Percentiles rank a stretch among this genome's conserved stretches.
phyloP scores from a whole-genome alignment of 2,113 vertebrate genomes.

The Bucco capensis region DNA sequence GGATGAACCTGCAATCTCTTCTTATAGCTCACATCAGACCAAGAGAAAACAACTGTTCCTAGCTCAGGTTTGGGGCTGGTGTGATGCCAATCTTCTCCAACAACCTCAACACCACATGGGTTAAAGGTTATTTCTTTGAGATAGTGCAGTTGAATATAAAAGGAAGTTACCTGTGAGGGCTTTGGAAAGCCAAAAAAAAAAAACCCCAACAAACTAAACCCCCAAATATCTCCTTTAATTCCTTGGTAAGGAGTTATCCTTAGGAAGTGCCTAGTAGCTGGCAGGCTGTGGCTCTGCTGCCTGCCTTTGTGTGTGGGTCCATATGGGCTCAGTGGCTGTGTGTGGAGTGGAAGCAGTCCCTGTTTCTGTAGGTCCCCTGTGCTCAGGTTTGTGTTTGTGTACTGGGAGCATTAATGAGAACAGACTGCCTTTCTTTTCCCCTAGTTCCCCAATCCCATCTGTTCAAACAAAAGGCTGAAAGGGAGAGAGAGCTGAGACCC shows the following conservation, averaged over 20 bases:
- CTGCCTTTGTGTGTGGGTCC: conserved; percentile 63
- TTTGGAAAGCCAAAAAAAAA: not conserved
- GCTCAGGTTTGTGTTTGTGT: conserved; percentile 79
- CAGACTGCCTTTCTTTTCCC: conserved; percentile 80
- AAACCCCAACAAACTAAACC: too few relatives aligned
- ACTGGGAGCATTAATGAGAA: conserved; percentile 81
- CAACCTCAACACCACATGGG: not conserved
- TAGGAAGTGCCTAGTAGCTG: conserved; percentile 45
- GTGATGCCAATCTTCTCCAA: not conserved
- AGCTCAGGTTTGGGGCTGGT: not conserved
- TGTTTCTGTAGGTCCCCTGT: conserved; percentile 68
- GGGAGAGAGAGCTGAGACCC: conserved; percentile 78
- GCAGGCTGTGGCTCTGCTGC: not conserved
- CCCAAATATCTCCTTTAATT: too few relatives aligned
- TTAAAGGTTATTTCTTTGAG: conserved; percentile 38
- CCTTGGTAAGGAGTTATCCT: conserved; percentile 44
- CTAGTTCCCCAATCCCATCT: conserved; percentile 78
- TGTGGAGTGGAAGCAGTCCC: conserved; percentile 67
- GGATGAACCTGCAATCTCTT: not conserved
- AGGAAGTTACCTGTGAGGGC: not conserved
- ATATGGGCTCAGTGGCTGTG: conserved; percentile 62
- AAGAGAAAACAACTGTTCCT: not conserved
- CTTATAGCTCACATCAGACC: not conserved
- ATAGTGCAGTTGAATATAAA: not conserved
- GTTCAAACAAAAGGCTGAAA: conserved; percentile 85